These are phyloP conservation scores for Peucedramus taeniatus DNA, from an alignment of 2,113 vertebrate species.

Conservation along the genomic window DNA sequence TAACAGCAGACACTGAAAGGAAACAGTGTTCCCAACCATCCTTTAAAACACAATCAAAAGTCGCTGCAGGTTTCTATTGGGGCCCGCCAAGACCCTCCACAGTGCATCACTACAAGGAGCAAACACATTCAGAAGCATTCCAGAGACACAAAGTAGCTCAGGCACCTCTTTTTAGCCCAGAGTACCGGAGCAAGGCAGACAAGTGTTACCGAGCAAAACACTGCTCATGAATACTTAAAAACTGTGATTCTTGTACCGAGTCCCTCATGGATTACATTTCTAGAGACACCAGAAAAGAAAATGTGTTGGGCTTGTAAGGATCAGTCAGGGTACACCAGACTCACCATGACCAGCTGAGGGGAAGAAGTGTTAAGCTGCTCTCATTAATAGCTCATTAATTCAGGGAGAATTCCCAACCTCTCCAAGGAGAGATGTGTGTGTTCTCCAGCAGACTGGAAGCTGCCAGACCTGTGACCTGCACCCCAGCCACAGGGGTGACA, in stretches of 20 bases:
- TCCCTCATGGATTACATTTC: not conserved
- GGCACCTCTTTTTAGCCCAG: not conserved
- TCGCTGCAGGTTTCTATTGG: rapidly evolving
- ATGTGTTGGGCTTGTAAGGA: not conserved
- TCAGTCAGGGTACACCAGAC: no score
- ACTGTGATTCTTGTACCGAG: not conserved
- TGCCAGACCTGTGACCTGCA: not conserved
- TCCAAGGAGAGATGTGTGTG: not conserved
- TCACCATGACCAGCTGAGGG: not conserved
- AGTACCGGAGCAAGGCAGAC: not conserved
- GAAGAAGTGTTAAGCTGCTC: not conserved
- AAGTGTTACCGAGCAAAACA: not conserved
- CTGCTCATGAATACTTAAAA: not conserved
- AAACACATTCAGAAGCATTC: not conserved
- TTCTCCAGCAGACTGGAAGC: not conserved
- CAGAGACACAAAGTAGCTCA: not conserved
- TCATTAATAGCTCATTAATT: not conserved
- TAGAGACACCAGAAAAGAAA: not conserved
- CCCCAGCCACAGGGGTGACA: not conserved
- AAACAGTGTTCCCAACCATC: not conserved
- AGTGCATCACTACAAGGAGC: not conserved
- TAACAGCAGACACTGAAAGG: not conserved
- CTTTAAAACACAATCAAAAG: not conserved
- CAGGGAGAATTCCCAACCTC: not conserved
- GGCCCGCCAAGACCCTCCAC: not conserved